Conservation (phyloP, 2,888 invertebrate species). For the Conus canariensis region DNA sequence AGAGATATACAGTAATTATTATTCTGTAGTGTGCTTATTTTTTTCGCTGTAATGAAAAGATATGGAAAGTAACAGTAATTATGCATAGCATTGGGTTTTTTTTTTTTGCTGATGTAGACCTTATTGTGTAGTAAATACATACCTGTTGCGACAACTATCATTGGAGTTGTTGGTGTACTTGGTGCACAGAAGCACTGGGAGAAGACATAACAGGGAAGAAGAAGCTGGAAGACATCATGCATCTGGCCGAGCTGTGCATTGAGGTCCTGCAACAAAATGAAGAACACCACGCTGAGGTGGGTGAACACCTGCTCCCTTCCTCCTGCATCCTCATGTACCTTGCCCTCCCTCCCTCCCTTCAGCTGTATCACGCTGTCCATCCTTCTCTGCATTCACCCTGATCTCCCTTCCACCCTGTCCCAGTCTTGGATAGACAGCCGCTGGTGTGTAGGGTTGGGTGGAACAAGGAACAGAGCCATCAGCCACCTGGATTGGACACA, state of each 20-base stretch:
- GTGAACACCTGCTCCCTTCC: slow-evolving; percentile 56
- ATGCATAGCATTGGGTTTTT: too few relatives aligned
- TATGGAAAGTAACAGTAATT: too few relatives aligned
- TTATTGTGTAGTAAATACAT: too few relatives aligned
- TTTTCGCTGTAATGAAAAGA: too few relatives aligned
- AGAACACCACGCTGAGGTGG: slow-evolving; percentile 99
- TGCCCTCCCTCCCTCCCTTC: not conserved
- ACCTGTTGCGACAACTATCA: too few relatives aligned
- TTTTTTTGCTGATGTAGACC: too few relatives aligned
- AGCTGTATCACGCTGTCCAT: not conserved
- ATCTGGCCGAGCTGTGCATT: slow-evolving; percentile 97
- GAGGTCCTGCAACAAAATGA: slow-evolving; percentile 99
- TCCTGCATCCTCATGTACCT: not conserved
- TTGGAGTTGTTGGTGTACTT: too few relatives aligned
- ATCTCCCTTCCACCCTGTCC: not conserved
- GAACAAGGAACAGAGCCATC: too few relatives aligned
- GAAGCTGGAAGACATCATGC: slow-evolving; percentile 94
- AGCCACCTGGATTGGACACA: too few relatives aligned
- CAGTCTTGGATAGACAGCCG: not conserved
- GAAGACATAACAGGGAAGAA: slow-evolving; percentile 78
- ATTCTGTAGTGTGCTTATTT: too few relatives aligned
- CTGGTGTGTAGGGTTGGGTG: not conserved
- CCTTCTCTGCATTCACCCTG: not conserved
- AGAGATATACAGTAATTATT: too few relatives aligned
- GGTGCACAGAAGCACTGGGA: slow-evolving; percentile 58